These are phyloP conservation scores for Propithecus perrieri DNA, from an alignment of 2,797 vertebrate species.

Conservation along the genomic window DNA sequence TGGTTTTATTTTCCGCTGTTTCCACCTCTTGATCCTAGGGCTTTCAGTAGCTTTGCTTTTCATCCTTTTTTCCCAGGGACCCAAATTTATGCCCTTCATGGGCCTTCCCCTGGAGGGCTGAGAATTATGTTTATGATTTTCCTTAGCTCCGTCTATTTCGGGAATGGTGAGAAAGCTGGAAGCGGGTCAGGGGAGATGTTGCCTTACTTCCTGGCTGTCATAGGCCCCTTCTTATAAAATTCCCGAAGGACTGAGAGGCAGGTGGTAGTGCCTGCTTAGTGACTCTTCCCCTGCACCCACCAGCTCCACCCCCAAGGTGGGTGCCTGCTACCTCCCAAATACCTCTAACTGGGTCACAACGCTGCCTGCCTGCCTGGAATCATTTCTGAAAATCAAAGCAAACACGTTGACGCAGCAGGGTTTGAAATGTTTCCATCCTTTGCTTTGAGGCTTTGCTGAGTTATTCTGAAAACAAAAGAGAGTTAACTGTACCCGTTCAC, in stretches of 20 bases:
- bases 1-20: constrained; percentile 25
- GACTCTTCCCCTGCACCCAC: constrained; percentile 24
- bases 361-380: constrained; percentile 62
- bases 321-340: constrained; percentile 60
- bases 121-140: constrained; percentile 58
- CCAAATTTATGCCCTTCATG: constrained; percentile 38
- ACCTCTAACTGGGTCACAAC: constrained; percentile 55
- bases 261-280: constrained; percentile 41
- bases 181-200: constrained; percentile 61
- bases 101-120: constrained; percentile 16
- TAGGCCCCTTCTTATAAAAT: neutral
- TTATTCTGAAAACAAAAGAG: neutral
- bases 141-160: constrained; percentile 66
- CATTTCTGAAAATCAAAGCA: constrained; percentile 61
- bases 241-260: neutral
- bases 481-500: no score
- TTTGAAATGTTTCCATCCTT: constrained; percentile 27
- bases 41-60: constrained; percentile 26
- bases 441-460: neutral
- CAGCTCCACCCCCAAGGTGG: constrained; percentile 23
- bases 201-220: constrained; percentile 4
- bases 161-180: constrained; percentile 67
- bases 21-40: neutral
- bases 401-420: neutral
- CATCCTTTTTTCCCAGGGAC: neutral